Conservation (phyloP, 2,797 vertebrate genomes). For the Helicolenus hilgendorfi region DNA sequence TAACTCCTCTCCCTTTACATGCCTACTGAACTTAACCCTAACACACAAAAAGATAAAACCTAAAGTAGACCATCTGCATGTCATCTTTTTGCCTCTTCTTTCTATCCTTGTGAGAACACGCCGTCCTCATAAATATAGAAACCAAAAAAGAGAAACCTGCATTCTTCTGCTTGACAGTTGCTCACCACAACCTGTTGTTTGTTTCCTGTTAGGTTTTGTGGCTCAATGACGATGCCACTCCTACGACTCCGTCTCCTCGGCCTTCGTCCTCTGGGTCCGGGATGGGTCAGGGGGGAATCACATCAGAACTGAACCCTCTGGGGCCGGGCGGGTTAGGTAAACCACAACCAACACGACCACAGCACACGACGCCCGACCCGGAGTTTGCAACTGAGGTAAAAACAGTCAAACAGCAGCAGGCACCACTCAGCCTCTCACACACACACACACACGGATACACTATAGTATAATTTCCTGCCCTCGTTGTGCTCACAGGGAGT, state of each 20-base stretch:
- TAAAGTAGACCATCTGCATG: neutral
- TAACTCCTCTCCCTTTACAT: neutral
- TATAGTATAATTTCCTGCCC: neutral
- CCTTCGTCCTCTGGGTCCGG: conserved; percentile 65
- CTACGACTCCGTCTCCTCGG: conserved; percentile 82
- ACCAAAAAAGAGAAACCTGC: neutral
- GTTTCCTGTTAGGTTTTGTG: conserved; percentile 89
- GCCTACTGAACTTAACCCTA: neutral
- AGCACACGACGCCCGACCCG: conserved; percentile 90
- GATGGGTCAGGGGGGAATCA: conserved; percentile 59
- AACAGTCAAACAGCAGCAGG: neutral
- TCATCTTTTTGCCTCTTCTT: neutral
- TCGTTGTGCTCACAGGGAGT: conserved; percentile 88
- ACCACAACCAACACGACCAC: conserved; percentile 82
- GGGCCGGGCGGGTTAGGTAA: conserved; percentile 82
- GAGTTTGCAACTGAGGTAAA: conserved; percentile 93
- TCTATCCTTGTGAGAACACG: neutral
- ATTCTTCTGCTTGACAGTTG: neutral
- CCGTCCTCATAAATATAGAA: neutral
- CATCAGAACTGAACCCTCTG: conserved; percentile 59
- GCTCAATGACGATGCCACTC: conserved; percentile 89
- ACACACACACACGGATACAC: neutral
- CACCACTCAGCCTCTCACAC: neutral
- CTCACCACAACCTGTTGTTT: neutral
- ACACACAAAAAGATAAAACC: neutral